Percentiles rank a stretch among this genome's conserved stretches.
Evolutionary conservation across 2,888 invertebrate genomes (phyloP).

Genomic region (Lordiphosa andalusiaca): DNA sequence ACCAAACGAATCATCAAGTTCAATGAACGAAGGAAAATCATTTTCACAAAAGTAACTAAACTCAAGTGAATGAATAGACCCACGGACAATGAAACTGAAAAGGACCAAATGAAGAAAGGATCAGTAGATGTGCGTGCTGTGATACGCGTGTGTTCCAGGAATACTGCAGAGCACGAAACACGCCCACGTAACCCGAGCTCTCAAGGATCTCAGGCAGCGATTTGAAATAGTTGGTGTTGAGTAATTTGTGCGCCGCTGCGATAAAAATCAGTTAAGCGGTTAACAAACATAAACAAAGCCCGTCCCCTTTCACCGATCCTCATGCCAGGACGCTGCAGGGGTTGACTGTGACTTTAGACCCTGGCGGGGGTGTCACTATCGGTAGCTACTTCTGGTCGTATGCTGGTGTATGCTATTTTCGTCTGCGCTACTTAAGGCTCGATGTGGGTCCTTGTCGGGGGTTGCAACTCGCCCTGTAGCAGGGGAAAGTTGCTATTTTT

Average conservation of each 20-base stretch:
- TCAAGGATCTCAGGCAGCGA: slow-evolving; percentile 20
- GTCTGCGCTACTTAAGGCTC: slow-evolving; percentile 40
- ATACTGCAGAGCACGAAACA: slow-evolving; percentile 36
- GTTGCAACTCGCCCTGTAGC: slow-evolving; percentile 20
- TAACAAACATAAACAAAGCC: slow-evolving; percentile 57
- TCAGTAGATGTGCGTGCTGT: slow-evolving; percentile 62
- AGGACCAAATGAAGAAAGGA: slow-evolving; percentile 21
- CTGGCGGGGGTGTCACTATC: slow-evolving; percentile 27
- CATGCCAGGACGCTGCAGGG: slow-evolving; percentile 3
- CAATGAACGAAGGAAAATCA: slow-evolving; percentile 5
- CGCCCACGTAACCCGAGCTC: slow-evolving; percentile 55
- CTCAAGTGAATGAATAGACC: slow-evolving; percentile 16
- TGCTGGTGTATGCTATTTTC: slow-evolving; percentile 39
- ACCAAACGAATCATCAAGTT: background rate
- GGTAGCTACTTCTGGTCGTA: slow-evolving; percentile 40
- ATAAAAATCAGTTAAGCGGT: slow-evolving; percentile 68
- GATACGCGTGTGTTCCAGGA: slow-evolving; percentile 70
- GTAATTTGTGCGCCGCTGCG: slow-evolving; percentile 61
- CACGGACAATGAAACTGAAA: slow-evolving; percentile 13
- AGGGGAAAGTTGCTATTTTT: slow-evolving; percentile 49
- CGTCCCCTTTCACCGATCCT: background rate
- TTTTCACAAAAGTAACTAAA: slow-evolving; percentile 13
- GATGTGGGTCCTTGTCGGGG: slow-evolving; percentile 53
- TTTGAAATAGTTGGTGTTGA: slow-evolving; percentile 56
- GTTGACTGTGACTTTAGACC: background rate